These are phyloP conservation scores for Xerus inauris DNA, from an alignment of 2,113 vertebrate species.

Conservation along the genomic window DNA sequence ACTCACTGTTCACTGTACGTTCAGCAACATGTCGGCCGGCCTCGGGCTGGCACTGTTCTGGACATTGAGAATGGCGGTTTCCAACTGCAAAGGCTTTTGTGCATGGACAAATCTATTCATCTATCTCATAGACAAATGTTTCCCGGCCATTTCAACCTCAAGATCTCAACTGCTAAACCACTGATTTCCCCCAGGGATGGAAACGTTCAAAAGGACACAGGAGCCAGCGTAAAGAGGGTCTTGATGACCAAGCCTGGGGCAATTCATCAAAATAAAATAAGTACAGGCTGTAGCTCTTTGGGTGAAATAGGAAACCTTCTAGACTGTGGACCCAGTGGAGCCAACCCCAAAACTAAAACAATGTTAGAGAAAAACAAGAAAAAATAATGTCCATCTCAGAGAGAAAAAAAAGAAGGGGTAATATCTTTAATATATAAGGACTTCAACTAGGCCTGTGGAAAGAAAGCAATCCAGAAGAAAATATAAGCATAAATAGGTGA, in stretches of 20 bases:
- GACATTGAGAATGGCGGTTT: rapidly evolving
- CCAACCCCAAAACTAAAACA: not conserved
- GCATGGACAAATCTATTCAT: not conserved
- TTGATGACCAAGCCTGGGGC: not conserved
- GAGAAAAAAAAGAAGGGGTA: not conserved
- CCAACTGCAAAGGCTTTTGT: rapidly evolving
- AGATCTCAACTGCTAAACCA: not conserved
- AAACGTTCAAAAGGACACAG: too few relatives aligned
- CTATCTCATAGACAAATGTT: too few relatives aligned
- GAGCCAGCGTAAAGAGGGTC: not conserved
- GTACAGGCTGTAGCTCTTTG: too few relatives aligned
- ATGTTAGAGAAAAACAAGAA: not conserved
- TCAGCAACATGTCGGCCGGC: not conserved
- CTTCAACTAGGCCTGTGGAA: not conserved
- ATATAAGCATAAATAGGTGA: not conserved
- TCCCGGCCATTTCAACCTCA: not conserved
- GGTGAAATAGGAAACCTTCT: not conserved
- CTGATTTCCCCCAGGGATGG: not conserved
- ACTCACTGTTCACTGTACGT: not conserved
- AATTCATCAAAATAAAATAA: too few relatives aligned
- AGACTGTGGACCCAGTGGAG: too few relatives aligned
- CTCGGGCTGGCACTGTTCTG: rapidly evolving
- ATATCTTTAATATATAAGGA: too few relatives aligned
- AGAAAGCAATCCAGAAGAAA: not conserved
- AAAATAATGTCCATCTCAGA: not conserved